Percentiles rank a stretch among this genome's conserved stretches.
Evolutionary conservation across 1,140 invertebrate genomes (phyloP).

Genomic region (Diorhabda elongata): DNA sequence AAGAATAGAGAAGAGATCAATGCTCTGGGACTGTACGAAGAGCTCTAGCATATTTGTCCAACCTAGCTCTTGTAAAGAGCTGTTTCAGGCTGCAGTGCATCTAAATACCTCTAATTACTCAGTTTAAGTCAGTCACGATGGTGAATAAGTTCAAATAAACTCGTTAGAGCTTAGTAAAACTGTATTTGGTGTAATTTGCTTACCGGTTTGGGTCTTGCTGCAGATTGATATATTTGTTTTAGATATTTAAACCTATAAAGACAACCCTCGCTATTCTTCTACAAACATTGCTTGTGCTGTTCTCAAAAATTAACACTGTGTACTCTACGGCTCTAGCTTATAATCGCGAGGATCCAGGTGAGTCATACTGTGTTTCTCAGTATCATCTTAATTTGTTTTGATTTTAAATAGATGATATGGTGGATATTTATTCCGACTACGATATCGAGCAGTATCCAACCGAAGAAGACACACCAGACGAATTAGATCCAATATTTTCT

Average conservation of each 20-base stretch:
- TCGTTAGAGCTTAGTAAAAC: no score
- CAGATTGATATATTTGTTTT: conserved; percentile 15
- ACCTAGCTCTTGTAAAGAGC: no score
- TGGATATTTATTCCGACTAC: conserved; percentile 45
- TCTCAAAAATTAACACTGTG: conserved; percentile 31
- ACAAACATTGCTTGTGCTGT: conserved; percentile 31
- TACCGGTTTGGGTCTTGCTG: no score
- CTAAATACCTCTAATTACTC: no score
- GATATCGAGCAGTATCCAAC: conserved; percentile 37
- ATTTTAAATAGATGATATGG: conserved; percentile 10
- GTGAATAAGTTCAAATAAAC: no score
- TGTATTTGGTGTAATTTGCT: no score
- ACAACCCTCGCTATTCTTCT: conserved; percentile 31
- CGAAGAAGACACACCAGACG: conserved; percentile 40
- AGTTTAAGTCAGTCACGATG: no score
- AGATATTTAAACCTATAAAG: conserved; percentile 32
- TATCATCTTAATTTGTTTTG: neutral
- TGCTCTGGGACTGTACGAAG: no score
- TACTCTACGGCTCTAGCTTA: conserved; percentile 39
- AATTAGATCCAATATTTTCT: conserved; percentile 36
- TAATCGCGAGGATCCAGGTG: conserved; percentile 42
- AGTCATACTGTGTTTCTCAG: neutral
- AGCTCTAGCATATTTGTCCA: no score
- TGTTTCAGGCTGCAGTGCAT: no score
- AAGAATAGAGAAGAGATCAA: no score